These are phyloP conservation scores for Plagiodera versicolora DNA, from an alignment of 2,888 invertebrate species.

Conservation along the genomic window DNA sequence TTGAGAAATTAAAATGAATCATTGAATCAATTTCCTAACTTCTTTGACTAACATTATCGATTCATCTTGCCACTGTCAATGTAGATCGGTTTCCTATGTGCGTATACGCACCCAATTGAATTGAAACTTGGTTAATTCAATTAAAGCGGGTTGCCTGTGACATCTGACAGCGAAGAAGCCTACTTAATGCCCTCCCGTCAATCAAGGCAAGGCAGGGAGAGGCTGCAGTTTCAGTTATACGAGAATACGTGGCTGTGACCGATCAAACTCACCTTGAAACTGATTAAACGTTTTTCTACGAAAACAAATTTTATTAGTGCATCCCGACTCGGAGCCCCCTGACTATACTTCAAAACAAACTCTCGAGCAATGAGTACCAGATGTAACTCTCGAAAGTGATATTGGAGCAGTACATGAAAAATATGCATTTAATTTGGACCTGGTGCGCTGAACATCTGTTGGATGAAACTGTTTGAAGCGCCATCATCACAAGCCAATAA, in stretches of 20 bases:
- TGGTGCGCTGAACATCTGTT: constrained; percentile 28
- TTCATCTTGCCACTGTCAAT: no score
- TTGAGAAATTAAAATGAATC: no score
- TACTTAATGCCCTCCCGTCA: background rate
- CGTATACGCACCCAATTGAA: constrained; percentile 31
- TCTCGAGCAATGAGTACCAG: background rate
- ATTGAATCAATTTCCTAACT: no score
- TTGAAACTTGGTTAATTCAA: constrained; percentile 32
- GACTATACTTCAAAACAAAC: background rate
- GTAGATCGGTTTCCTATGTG: constrained; percentile 36
- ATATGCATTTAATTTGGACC: constrained; percentile 31
- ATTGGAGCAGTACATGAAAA: constrained; percentile 32
- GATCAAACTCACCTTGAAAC: no score
- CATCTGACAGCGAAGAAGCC: constrained; percentile 18
- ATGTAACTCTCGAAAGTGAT: constrained; percentile 12
- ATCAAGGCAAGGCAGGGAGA: background rate
- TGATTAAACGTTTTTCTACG: no score
- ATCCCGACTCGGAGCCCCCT: background rate
- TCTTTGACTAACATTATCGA: no score
- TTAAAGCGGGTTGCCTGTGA: constrained; percentile 25
- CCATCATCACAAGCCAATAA: background rate
- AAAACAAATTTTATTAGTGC: no score
- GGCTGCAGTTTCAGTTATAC: background rate
- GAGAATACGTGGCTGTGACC: no score
- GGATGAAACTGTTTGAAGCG: constrained; percentile 15